Base-by-base conservation (phyloP, 1,140 invertebrate species). In the Procambarus virginalis region DNA sequence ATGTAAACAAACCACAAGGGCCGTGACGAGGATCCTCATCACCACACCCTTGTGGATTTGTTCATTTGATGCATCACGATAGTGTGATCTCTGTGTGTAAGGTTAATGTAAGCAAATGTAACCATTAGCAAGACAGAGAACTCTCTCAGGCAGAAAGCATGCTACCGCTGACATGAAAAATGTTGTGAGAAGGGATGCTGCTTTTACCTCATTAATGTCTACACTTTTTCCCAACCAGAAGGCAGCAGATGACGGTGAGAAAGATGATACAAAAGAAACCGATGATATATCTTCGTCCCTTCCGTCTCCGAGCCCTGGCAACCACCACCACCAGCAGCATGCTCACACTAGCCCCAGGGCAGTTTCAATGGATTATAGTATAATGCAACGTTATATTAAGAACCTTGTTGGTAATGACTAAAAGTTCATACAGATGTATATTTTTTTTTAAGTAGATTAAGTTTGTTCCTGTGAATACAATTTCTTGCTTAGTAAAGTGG, bases 381-480 rank as follows among this genome's bases (percentile, higher is more conserved):
- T 88, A 48, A 91, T 91, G 91, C 91, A 91, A 76, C 85, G 83
- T 14, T 91, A 89, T 70, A 77, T 90, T 64, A 90, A 79, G 34
- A 90, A 90, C 49, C 73, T 90, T 20, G 82, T 90, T 55, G 76
- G 82, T 58, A 46, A 80, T 79, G 85, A 86, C 34, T 86, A 85
- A 64, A 3, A 12, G 9, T 49, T 55, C 10, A 10, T 55, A 55
- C 10, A 55, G 5, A 0, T 55, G 51, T 55, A 55, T 55, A 5
- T 55, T 55, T 8, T 55, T 22, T 58, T 22, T 34, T 22, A 80
- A 6, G 58, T 4, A n/a, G 10, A 22, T 58, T 22, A 10, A 81
- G 20, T 60, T 60, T n/a, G 6, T 51, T 81, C 58, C 51, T 58
- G 77, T 80, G 34, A 6, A 58, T 49, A 81, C 4, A 34, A 60